Evolutionary conservation across 2,797 vertebrate species (phyloP).

Genomic region (Oreortyx pictus): DNA sequence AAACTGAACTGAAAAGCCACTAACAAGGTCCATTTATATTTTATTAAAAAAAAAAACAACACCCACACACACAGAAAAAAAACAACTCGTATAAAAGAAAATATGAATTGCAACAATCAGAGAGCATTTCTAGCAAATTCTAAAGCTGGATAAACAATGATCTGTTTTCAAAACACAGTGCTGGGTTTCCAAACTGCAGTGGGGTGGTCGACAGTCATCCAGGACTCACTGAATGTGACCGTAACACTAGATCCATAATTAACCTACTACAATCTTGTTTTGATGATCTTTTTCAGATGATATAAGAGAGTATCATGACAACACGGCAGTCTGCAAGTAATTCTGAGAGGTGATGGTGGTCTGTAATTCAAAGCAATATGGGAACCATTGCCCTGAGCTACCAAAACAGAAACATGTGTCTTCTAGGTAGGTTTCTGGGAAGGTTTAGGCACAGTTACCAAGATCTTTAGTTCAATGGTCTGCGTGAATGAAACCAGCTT

Average conservation of each 20-base stretch:
- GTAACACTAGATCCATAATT: neutral
- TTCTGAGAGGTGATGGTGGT: slow-evolving; percentile 42
- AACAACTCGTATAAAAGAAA: neutral
- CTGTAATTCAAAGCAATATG: slow-evolving; percentile 47
- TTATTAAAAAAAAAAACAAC: neutral
- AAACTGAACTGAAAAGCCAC: slow-evolving; percentile 11
- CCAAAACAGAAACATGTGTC: slow-evolving; percentile 56
- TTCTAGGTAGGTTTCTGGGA: slow-evolving; percentile 25
- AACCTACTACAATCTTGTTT: neutral
- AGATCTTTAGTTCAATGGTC: neutral
- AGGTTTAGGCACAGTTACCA: slow-evolving; percentile 11
- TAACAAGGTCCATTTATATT: neutral
- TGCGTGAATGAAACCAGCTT: neutral
- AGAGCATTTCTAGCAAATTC: neutral
- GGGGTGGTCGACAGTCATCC: neutral
- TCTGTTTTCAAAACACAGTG: neutral
- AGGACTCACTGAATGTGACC: neutral
- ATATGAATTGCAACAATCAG: neutral
- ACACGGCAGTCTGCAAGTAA: slow-evolving; percentile 20
- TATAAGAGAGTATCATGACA: slow-evolving; percentile 12
- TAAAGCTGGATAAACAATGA: neutral
- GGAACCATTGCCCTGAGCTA: neutral
- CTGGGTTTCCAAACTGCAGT: neutral
- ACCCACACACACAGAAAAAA: no score
- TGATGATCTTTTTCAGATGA: slow-evolving; percentile 36